Percentiles rank a stretch among this genome's conserved stretches.
Conservation (phyloP, 30 jellyfish, hydroid and myxozoan species). For the Aurelia aurita region DNA sequence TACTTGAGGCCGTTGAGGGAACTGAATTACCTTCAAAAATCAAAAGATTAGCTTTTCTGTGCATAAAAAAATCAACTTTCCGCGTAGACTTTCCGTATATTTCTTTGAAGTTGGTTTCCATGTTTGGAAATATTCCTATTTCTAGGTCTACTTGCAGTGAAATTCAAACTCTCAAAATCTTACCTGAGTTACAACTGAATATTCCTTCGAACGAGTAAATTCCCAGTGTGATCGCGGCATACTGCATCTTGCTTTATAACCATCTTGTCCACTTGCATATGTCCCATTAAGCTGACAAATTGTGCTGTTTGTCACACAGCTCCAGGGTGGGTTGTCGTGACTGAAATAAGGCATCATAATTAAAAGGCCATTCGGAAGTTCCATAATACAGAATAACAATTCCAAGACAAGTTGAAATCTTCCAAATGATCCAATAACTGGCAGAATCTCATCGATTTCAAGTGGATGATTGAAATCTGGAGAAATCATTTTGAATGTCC, state of each 20-base stretch:
- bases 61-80: too few relatives aligned
- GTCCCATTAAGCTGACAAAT: constrained; percentile 13
- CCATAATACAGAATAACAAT: constrained; percentile 6
- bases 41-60: too few relatives aligned
- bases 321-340: constrained; percentile 6
- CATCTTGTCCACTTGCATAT: neutral
- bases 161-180: neutral
- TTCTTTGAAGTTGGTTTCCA: too few relatives aligned
- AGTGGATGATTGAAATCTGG: neutral
- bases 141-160: too few relatives aligned
- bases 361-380: constrained; percentile 11
- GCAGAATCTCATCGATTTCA: constrained; percentile 4
- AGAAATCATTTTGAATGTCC: too few relatives aligned
- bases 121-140: too few relatives aligned
- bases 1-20: too few relatives aligned
- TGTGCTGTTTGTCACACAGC: constrained; percentile 1
- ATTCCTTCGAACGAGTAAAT: neutral
- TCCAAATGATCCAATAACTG: neutral
- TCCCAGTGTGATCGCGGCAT: neutral
- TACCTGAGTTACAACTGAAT: constrained; percentile 12
- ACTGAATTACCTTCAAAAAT: too few relatives aligned
- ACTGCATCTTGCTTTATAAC: neutral
- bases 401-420: constrained; percentile 2
- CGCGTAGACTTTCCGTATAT: too few relatives aligned
- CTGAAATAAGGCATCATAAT: constrained; percentile 15